These are phyloP conservation scores for Pampusana beccarii DNA, from an alignment of 2,113 vertebrate genomes.

Conservation along the genomic window DNA sequence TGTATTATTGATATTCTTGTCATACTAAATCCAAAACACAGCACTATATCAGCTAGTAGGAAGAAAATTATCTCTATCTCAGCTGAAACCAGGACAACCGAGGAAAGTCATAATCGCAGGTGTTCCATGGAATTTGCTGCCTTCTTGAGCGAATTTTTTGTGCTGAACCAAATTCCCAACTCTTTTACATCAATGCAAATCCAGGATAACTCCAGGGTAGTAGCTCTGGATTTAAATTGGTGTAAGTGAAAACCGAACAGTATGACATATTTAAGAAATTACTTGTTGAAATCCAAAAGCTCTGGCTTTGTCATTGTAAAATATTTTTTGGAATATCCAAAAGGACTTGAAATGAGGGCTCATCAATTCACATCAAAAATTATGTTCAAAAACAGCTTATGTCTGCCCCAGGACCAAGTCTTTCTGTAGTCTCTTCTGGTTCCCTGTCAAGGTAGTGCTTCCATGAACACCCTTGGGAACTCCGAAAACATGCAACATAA, in stretches of 20 bases:
- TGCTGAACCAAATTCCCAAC: neutral
- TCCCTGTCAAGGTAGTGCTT: neutral
- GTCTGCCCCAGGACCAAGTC: neutral
- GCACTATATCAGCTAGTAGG: too few species aligned
- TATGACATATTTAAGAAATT: neutral
- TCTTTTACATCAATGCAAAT: neutral
- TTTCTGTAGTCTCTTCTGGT: neutral
- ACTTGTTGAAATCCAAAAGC: neutral
- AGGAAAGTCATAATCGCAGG: neutral
- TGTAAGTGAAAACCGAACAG: neutral
- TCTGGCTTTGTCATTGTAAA: neutral
- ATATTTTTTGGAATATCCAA: neutral
- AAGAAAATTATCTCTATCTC: too few species aligned
- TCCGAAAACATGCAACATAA: neutral
- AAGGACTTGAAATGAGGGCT: neutral
- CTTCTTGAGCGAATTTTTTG: neutral
- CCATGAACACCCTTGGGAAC: neutral
- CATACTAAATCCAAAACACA: too few species aligned
- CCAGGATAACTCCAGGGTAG: neutral
- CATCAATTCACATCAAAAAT: neutral
- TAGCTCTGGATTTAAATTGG: neutral
- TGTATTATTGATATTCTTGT: too few species aligned
- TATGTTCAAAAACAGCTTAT: neutral
- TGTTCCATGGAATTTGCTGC: neutral
- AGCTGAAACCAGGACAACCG: too few species aligned